Percentiles rank a stretch among this genome's conserved stretches.
Evolutionary conservation across 1,140 invertebrate genomes (phyloP).

Genomic region (Bombus turneri): DNA sequence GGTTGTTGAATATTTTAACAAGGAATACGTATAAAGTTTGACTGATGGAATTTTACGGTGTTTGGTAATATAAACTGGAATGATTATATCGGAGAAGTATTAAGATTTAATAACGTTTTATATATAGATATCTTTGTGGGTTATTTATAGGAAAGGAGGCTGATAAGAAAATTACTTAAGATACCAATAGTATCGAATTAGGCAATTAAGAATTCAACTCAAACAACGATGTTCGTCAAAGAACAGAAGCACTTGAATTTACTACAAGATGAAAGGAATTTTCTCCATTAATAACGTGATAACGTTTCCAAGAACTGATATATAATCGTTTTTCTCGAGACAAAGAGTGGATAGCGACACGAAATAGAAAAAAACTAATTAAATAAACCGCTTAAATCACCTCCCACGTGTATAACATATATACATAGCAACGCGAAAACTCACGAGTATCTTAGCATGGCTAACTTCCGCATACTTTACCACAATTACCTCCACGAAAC

Average conservation of each 20-base stretch:
- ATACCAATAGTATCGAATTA: not conserved
- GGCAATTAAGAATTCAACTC: no score
- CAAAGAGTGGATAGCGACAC: not conserved
- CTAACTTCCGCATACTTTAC: constrained; percentile 16
- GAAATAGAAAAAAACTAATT: not conserved
- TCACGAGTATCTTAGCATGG: not conserved
- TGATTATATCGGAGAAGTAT: not conserved
- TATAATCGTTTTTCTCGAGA: not conserved
- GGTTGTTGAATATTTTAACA: not conserved
- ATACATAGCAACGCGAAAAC: not conserved
- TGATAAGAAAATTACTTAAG: not conserved
- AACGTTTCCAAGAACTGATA: no score
- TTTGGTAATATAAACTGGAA: not conserved
- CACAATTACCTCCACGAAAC: not conserved
- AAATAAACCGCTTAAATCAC: not conserved
- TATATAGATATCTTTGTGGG: no score
- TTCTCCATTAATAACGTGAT: no score
- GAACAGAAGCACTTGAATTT: not conserved
- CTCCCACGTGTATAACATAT: not conserved
- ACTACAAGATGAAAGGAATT: no score
- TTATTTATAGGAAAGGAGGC: not conserved
- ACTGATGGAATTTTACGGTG: not conserved
- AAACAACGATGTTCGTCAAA: no score
- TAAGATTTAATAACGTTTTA: not conserved
- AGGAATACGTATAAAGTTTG: not conserved